These are phyloP conservation scores for Talpa occidentalis DNA, from an alignment of 2,113 vertebrate genomes.

Conservation along the genomic window DNA sequence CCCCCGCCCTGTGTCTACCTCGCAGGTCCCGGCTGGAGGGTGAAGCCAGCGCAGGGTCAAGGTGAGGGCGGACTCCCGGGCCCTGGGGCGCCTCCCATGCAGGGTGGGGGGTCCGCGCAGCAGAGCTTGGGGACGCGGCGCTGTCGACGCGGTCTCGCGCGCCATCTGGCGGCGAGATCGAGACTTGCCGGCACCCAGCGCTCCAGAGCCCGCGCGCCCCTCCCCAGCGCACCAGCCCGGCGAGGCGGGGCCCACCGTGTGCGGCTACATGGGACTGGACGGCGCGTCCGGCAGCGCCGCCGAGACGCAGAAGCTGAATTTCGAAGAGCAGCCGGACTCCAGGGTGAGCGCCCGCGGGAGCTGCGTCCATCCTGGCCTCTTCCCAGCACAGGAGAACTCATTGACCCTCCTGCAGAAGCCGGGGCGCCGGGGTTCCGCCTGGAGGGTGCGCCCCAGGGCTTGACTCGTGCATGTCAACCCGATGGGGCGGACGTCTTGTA, in stretches of 20 bases:
- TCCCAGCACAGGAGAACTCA: not conserved
- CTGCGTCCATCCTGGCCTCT: not conserved
- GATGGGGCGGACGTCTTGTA: not conserved
- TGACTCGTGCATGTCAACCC: not conserved
- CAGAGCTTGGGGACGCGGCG: not conserved
- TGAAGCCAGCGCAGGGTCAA: constrained; percentile 91
- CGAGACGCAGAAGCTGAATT: constrained; percentile 92
- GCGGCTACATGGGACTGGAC: constrained; percentile 96
- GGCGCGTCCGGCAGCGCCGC: constrained; percentile 87
- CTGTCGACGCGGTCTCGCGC: not conserved
- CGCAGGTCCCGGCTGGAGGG: constrained; percentile 92
- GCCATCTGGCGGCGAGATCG: constrained; percentile 61
- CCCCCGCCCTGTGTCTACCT: constrained; percentile 97
- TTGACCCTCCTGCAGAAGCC: not conserved
- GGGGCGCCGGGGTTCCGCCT: not conserved
- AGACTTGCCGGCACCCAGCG: not conserved
- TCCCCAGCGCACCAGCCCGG: constrained; percentile 85
- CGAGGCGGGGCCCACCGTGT: constrained; percentile 86
- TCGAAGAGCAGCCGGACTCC: constrained; percentile 91
- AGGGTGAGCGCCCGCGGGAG: constrained; percentile 84
- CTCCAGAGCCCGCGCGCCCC: not conserved
- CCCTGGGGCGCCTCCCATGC: no score
- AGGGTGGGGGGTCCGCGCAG: fast-evolving
- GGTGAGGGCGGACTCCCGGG: constrained; percentile 80
- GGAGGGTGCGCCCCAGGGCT: not conserved